Evolutionary conservation across 2,797 vertebrate genomes (phyloP), one percentile per base, ranked within the genome.

Genomic region (Acrossocheilus wenchowensis): DNA sequence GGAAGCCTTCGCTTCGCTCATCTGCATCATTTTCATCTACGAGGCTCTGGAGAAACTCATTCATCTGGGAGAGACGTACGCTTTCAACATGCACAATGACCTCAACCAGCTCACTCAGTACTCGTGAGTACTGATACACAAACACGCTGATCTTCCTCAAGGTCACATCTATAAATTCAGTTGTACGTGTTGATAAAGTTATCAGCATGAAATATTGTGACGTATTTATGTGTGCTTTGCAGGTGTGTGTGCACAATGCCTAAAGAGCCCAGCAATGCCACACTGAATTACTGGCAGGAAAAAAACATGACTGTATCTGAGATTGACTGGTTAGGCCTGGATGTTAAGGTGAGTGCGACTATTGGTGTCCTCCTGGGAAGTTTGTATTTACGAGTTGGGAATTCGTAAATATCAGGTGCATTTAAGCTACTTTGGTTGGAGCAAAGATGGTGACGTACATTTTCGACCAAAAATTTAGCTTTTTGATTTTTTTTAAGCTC

Each of bases 11-110:
- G 98, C 98, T 26, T 93, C 98, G 52, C 97, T 99, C 88, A 99
- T 99, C 94, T 99, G 98, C 95, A 98, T 99, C 89, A 99, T 99
- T 93, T 99, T 99, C 94, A 99, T 99, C 94, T 99, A 99, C 30
- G 98, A 99, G 94, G 98, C 98, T 88, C 95, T 99, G 93, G 98
- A 99, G 95, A 99, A 99, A 94, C 95, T 99, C 34, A 90, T 97
- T 91, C 98, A 99, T 94, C 96, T 99, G 90, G 97, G 98, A 68
- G 97, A 97, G 88, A 96, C 97, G 3, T 99, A 99, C 92, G 97
- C 98, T 90, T 96, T 99, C 96, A 97, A 99, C 92, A 99, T 98
- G 95, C 94, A 99, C 95, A 99, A 97, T 92, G 92, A 97, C 93
- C 95, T 99, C 88, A 96, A 98, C 92, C 96, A 95, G 78, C 97